Base-by-base conservation (phyloP, 2,888 invertebrate species). In the Chymomyza amoena region DNA sequence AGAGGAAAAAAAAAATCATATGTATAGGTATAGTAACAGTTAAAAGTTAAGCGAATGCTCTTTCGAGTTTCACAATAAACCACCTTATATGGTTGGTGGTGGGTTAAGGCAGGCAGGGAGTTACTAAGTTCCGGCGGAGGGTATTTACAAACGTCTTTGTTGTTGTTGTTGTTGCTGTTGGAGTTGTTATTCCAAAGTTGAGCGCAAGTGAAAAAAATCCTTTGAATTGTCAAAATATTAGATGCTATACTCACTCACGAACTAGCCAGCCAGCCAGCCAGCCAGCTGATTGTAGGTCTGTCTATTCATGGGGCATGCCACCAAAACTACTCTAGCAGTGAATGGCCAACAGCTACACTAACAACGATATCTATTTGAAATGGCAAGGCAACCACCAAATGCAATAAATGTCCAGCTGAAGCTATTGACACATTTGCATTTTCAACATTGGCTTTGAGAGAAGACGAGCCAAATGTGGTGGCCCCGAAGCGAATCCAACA, bases 151-250 rank as follows among this genome's bases (percentile, higher is more conserved):
- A 28, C 3, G n/a, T n/a, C 56, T 1, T 18, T 28, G 1, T 18
- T 2, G 9, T n/a, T 3, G 16, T 18, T 13, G 15, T 52, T 13
- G 7, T 52, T 54, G 7, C 18, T 54, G 16, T 54, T 54, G 18
- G 10, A 5, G 20, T 20, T 57, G 57, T 28, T 25, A 57, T 13
- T 6, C 28, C 18, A 57, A 54, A 54, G 54, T 15, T 54, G 54
- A 54, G 67, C 56, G 39, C 25, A 28, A 60, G 45, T 81, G 76
- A 87, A 80, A 87, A 85, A 87, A 85, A 85, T 88, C 85, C 89
- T 85, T 87, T 83, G 88, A 83, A 85, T 88, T 88, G 89, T 87
- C 88, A 85, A 84, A 84, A 84, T 88, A 84, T 84, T 84, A 87
- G 79, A 84, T 81, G 88, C 83, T 84, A 84, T 80, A 84, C 78